Evolutionary conservation across 2,888 invertebrate genomes (phyloP).

Genomic region (Caenorhabditis sp.): DNA sequence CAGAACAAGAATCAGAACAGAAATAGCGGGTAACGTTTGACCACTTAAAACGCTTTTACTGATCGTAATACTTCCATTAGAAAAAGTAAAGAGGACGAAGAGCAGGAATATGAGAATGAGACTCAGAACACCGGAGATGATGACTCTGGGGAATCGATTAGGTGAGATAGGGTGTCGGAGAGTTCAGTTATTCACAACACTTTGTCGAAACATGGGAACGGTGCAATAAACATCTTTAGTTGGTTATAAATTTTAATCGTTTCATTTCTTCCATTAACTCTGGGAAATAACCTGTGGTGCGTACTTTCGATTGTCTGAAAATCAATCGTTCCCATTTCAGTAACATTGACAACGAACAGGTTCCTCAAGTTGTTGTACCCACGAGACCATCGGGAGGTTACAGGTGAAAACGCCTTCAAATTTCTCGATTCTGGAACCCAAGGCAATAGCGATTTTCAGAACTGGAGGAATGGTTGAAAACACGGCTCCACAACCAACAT

Average conservation of each 20-base stretch:
- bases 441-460: constrained; percentile 13
- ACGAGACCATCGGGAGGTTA: constrained; percentile 40
- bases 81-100: constrained; percentile 44
- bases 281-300: constrained; percentile 34
- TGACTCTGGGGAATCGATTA: constrained; percentile 55
- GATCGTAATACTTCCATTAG: constrained; percentile 33
- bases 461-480: constrained; percentile 52
- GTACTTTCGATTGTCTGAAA: neutral
- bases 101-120: constrained; percentile 50
- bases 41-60: constrained; percentile 2
- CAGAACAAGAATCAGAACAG: constrained; percentile 25
- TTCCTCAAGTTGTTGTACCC: constrained; percentile 57
- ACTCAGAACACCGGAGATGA: constrained; percentile 50
- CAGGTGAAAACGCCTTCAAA: constrained; percentile 31
- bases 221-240: neutral
- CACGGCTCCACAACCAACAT: constrained; percentile 51
- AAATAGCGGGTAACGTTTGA: constrained; percentile 53
- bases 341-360: constrained; percentile 45
- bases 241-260: constrained; percentile 5
- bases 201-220: constrained; percentile 12
- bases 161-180: constrained; percentile 36
- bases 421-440: neutral
- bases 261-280: constrained; percentile 16
- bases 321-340: constrained; percentile 36
- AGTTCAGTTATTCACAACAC: constrained; percentile 20